These are phyloP conservation scores for Polymixis flavicincta DNA, from an alignment of 2,888 invertebrate species.

Conservation along the genomic window DNA sequence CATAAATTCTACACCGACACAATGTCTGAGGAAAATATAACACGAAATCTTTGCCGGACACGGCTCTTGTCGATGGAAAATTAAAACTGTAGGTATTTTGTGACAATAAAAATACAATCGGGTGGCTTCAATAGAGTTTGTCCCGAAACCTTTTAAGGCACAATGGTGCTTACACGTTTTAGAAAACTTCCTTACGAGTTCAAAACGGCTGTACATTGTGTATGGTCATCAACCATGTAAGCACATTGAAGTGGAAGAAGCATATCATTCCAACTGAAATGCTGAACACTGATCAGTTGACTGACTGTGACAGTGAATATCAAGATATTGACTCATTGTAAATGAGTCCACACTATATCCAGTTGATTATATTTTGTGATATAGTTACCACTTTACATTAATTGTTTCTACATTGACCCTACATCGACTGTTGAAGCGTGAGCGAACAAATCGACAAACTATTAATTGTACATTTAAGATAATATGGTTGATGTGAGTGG, in stretches of 20 bases:
- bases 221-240: background rate
- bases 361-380: background rate
- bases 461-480: conserved; percentile 14
- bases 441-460: background rate
- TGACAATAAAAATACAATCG: no score
- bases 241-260: conserved; percentile 6
- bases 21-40: conserved; percentile 3
- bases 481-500: background rate
- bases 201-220: no score
- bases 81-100: background rate
- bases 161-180: no score
- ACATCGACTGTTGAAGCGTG: background rate
- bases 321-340: conserved; percentile 13
- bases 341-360: background rate
- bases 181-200: no score
- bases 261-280: background rate
- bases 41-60: background rate
- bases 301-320: background rate
- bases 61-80: background rate
- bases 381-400: background rate
- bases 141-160: background rate
- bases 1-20: background rate
- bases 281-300: background rate
- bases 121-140: background rate
- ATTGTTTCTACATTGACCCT: conserved; percentile 19